phyloP scores from a whole-genome alignment of 2,888 invertebrate genomes.

The Mythimna pallens region DNA sequence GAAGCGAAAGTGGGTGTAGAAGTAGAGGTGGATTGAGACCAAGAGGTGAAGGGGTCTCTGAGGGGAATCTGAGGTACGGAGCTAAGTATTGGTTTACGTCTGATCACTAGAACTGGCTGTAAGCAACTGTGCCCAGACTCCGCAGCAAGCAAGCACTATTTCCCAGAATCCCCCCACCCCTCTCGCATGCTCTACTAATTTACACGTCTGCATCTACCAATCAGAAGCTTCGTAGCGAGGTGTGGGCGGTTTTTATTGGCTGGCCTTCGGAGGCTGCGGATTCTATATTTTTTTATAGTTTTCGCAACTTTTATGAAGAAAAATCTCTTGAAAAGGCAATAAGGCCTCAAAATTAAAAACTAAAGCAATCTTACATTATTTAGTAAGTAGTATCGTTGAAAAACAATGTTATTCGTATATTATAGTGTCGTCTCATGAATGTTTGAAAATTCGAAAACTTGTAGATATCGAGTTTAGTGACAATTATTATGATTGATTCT shows the following conservation, averaged over 20 bases:
- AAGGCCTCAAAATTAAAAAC: too few species aligned
- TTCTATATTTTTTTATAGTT: neutral
- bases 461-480: neutral
- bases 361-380: neutral
- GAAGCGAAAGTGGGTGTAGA: neutral
- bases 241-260: slow-evolving; percentile 1
- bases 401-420: neutral
- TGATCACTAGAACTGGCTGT: neutral
- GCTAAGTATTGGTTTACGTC: slow-evolving; percentile 1
- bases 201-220: slow-evolving; percentile 19
- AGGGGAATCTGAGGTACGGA: neutral
- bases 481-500: neutral
- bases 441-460: neutral
- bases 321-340: neutral
- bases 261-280: neutral
- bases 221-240: neutral
- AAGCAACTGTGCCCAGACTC: slow-evolving; percentile 19
- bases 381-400: neutral
- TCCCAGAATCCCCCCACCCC: slow-evolving; percentile 5
- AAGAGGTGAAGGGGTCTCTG: neutral
- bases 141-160: neutral
- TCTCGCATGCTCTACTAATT: neutral
- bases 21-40: neutral
- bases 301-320: neutral
- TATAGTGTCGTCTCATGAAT: neutral